phyloP scores from a whole-genome alignment of 2,888 invertebrate genomes.

The Melieria crassipennis region DNA sequence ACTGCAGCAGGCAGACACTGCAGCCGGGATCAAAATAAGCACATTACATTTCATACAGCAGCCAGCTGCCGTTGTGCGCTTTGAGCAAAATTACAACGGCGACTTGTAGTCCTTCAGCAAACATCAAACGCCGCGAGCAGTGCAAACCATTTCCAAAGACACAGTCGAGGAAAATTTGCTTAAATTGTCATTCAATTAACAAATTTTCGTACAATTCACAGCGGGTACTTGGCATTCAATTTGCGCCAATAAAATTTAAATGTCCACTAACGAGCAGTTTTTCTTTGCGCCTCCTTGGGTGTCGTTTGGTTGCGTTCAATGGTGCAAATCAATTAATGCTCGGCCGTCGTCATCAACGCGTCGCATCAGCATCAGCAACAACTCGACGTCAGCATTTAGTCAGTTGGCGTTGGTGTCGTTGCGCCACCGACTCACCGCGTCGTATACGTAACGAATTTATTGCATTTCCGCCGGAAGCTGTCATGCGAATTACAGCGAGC shows the following conservation, averaged over 20 bases:
- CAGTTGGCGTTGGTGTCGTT: neutral
- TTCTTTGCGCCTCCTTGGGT: neutral
- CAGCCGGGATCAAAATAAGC: neutral
- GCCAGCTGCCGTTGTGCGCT: too few relatives aligned
- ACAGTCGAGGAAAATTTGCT: neutral
- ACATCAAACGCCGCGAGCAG: neutral
- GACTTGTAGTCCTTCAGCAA: neutral
- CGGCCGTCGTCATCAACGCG: neutral
- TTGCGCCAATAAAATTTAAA: slow-evolving; percentile 8
- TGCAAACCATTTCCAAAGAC: neutral
- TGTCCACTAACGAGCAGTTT: neutral
- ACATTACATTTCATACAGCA: neutral
- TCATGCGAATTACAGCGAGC: slow-evolving; percentile 15
- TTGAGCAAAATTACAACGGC: neutral
- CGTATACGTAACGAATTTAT: slow-evolving; percentile 25
- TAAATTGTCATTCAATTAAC: neutral
- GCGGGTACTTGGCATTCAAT: neutral
- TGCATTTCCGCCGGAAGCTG: slow-evolving; percentile 26
- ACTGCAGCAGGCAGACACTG: slow-evolving; percentile 7
- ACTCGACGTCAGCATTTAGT: neutral
- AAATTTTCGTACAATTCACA: neutral
- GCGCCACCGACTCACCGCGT: neutral
- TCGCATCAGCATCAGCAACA: neutral
- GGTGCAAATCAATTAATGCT: slow-evolving; percentile 13
- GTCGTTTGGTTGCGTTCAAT: neutral